phyloP scores from a whole-genome alignment of 2,888 invertebrate species.

The Dryadula phaetusa region DNA sequence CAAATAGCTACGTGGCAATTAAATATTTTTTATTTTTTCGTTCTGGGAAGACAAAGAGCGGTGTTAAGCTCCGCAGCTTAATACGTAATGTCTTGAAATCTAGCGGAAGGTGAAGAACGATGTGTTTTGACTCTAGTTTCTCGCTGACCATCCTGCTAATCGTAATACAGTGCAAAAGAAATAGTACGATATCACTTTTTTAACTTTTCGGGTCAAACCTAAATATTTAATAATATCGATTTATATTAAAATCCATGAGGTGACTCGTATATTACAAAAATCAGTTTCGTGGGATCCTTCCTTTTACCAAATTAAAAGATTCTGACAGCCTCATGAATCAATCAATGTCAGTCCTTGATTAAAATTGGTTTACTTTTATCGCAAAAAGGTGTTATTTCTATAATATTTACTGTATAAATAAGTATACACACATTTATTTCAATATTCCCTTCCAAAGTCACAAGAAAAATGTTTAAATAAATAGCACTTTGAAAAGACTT shows the following conservation, averaged over 20 bases:
- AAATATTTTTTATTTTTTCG: too few relatives aligned
- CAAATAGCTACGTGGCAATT: too few relatives aligned
- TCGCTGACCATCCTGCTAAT: too few relatives aligned
- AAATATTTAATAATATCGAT: background rate
- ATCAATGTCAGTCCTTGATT: slow-evolving; percentile 16
- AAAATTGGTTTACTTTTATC: slow-evolving; percentile 11
- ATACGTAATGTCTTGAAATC: too few relatives aligned
- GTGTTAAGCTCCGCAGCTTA: too few relatives aligned
- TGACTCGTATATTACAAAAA: slow-evolving; percentile 4
- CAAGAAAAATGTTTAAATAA: too few relatives aligned
- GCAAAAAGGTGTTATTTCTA: slow-evolving; percentile 2
- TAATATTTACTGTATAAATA: background rate
- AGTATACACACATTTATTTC: background rate
- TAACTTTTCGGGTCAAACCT: too few relatives aligned
- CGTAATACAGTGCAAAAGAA: background rate
- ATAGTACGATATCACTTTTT: too few relatives aligned
- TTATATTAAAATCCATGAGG: background rate
- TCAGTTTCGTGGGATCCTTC: background rate
- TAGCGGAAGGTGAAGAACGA: too few relatives aligned
- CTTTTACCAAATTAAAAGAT: slow-evolving; percentile 1
- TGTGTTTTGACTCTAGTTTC: too few relatives aligned
- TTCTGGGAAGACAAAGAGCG: too few relatives aligned
- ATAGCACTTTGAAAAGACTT: too few relatives aligned
- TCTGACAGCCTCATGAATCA: slow-evolving; percentile 8
- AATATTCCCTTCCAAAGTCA: background rate